Conservation (phyloP, 30 jellyfish, hydroid and myxozoan species). For the Clytia hemisphaerica region DNA sequence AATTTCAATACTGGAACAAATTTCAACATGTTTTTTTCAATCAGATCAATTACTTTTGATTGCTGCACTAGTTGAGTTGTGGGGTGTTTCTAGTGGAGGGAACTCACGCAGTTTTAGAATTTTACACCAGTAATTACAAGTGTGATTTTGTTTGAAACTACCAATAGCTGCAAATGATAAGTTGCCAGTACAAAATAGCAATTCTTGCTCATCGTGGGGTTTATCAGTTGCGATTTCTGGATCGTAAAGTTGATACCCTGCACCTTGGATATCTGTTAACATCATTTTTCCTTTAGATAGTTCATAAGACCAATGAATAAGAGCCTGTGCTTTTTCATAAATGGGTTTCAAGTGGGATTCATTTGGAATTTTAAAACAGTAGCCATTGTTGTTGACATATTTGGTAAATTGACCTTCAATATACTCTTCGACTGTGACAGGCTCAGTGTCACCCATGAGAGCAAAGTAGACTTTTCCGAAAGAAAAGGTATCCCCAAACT, state of each 20-base stretch:
- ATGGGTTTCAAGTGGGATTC: constrained; percentile 2
- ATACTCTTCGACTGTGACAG: constrained; percentile 36
- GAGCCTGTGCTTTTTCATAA: constrained; percentile 14
- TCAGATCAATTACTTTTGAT: too few species aligned
- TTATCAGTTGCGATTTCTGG: constrained; percentile 38
- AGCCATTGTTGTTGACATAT: constrained; percentile 26
- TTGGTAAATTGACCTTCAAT: constrained; percentile 26
- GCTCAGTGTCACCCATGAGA: constrained; percentile 14
- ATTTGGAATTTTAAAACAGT: constrained; percentile 5
- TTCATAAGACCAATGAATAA: constrained; percentile 27
- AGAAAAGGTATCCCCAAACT: constrained; percentile 23
- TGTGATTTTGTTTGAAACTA: constrained; percentile 20
- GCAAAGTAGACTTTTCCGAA: constrained; percentile 23
- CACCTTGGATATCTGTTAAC: constrained; percentile 34
- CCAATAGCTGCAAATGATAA: constrained; percentile 13
- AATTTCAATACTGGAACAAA: too few species aligned
- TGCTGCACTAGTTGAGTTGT: too few species aligned
- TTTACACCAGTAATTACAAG: constrained; percentile 23
- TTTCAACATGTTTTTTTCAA: too few species aligned
- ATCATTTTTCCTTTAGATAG: constrained; percentile 17
- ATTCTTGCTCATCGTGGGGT: constrained; percentile 35
- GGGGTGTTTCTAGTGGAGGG: too few species aligned
- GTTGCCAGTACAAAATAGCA: constrained; percentile 40
- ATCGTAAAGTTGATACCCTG: constrained; percentile 30
- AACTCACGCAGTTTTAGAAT: constrained; percentile 6